These are phyloP conservation scores for Dolichallabes microphthalmus DNA, from an alignment of 2,113 vertebrate genomes.

Conservation along the genomic window DNA sequence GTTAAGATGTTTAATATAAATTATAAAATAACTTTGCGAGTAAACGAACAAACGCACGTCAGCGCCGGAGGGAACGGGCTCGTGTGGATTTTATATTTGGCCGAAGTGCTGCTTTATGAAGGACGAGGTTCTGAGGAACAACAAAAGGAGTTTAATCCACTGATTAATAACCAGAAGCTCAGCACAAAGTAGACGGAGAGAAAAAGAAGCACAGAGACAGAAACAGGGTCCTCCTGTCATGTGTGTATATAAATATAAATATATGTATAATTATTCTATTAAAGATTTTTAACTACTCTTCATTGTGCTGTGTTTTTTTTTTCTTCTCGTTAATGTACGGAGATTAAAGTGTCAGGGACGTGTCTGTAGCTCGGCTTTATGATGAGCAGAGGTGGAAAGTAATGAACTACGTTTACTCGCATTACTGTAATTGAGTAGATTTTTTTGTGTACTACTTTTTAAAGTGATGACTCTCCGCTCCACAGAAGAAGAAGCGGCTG, in stretches of 20 bases:
- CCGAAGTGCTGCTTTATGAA: neutral
- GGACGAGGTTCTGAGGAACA: neutral
- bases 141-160: neutral
- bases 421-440: too few relatives aligned
- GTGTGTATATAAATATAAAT: constrained; percentile 78
- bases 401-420: too few relatives aligned
- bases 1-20: neutral
- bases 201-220: neutral
- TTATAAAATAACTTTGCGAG: neutral
- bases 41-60: neutral
- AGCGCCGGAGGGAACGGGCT: neutral
- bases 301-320: neutral
- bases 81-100: neutral
- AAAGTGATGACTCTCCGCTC: neutral
- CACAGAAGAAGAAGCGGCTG: neutral
- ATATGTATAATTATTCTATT: constrained; percentile 78
- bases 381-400: neutral
- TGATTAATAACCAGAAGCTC: neutral
- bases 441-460: too few relatives aligned
- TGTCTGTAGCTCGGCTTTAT: neutral
- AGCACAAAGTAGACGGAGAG: neutral
- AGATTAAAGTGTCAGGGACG: neutral
- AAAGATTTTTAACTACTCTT: constrained; percentile 77
- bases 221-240: constrained; percentile 64
- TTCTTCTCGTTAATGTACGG: neutral